Conservation (phyloP, 2,113 vertebrate species). For the Apteryx mantelli region DNA sequence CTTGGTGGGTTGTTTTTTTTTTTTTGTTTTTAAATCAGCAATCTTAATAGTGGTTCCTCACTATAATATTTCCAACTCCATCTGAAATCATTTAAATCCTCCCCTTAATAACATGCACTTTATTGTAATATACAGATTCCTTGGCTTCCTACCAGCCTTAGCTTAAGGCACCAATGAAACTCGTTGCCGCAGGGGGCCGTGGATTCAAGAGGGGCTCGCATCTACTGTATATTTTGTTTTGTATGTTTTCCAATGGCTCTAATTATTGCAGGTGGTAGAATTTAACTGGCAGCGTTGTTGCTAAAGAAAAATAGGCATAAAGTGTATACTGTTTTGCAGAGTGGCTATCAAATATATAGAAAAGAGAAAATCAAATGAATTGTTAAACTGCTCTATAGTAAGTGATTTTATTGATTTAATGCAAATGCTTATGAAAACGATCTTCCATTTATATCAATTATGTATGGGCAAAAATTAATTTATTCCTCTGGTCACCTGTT, state of each 20-base stretch:
- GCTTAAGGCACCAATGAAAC: conserved; percentile 70
- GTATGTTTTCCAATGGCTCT: conserved; percentile 62
- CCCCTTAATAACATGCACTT: conserved; percentile 72
- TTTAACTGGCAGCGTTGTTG: conserved; percentile 58
- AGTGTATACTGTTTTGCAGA: conserved; percentile 50
- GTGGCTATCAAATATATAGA: conserved; percentile 57
- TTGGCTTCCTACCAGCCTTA: conserved; percentile 69
- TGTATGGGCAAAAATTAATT: conserved; percentile 75
- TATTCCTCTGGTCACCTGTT: conserved; percentile 71
- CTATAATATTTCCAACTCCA: conserved; percentile 66
- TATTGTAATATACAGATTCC: conserved; percentile 70
- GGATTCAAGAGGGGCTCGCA: conserved; percentile 50
- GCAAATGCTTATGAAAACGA: conserved; percentile 71
- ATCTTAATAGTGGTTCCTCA: conserved; percentile 65
- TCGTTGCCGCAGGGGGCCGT: conserved; percentile 21
- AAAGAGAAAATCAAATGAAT: conserved; percentile 74
- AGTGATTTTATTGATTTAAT: conserved; percentile 77
- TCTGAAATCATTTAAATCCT: conserved; percentile 75
- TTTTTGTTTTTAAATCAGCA: conserved; percentile 46
- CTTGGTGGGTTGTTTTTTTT: conserved; percentile 25
- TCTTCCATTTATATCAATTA: conserved; percentile 75
- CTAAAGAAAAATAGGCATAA: conserved; percentile 56
- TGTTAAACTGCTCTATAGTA: conserved; percentile 68
- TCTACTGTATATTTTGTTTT: conserved; percentile 61
- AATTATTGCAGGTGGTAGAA: conserved; percentile 68